These are phyloP conservation scores for Parapristionchus giblindavisi DNA, from an alignment of 2,888 invertebrate genomes.

Conservation along the genomic window DNA sequence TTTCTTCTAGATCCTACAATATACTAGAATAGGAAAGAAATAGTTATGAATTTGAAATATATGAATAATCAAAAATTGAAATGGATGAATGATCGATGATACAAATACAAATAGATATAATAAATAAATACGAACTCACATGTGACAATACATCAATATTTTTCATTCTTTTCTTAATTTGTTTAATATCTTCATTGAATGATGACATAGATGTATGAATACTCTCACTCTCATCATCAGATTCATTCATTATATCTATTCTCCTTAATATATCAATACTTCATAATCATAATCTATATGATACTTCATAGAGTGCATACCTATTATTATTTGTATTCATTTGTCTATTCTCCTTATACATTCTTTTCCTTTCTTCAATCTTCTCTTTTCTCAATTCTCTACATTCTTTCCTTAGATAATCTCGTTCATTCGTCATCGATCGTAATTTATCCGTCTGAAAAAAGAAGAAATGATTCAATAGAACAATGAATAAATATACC, in stretches of 20 bases:
- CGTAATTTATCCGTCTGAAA: constrained; percentile 44
- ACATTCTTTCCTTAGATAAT: constrained; percentile 42
- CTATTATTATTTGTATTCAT: not conserved
- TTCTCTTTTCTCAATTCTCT: constrained; percentile 32
- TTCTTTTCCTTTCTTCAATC: constrained; percentile 5
- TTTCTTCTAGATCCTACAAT: constrained; percentile 20
- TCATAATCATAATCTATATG: not conserved
- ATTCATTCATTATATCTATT: too few relatives aligned
- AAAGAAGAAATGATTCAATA: too few relatives aligned
- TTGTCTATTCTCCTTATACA: not conserved
- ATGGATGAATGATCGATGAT: too few relatives aligned
- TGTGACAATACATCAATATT: constrained; percentile 16
- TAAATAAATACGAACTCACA: not conserved
- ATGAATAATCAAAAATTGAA: too few relatives aligned
- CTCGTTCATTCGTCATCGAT: constrained; percentile 41
- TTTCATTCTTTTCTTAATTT: constrained; percentile 9
- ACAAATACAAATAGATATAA: not conserved
- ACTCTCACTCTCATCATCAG: constrained; percentile 11
- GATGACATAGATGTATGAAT: constrained; percentile 12
- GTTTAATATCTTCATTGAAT: constrained; percentile 24
- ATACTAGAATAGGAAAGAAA: too few relatives aligned
- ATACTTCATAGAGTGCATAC: not conserved
- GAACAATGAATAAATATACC: too few relatives aligned
- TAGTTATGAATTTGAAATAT: too few relatives aligned
- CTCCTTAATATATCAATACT: too few relatives aligned